phyloP scores from a whole-genome alignment of 1,140 invertebrate genomes.

The Steinernema feltiae region DNA sequence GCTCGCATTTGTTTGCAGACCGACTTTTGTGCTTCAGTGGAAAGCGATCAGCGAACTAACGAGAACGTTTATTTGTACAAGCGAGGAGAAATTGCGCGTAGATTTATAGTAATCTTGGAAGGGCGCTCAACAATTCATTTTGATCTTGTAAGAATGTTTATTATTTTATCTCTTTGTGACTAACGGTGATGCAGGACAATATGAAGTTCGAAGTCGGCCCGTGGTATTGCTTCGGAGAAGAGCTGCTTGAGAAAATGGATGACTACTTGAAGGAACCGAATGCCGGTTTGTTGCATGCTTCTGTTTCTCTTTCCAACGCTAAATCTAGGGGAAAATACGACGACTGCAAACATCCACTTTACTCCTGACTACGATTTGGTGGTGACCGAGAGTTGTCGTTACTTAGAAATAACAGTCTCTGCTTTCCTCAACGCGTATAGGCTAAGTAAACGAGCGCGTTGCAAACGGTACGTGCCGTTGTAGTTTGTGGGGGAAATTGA shows the following conservation, averaged over 20 bases:
- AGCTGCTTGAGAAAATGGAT: constrained; percentile 39
- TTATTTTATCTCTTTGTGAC: background rate
- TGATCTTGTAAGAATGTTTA: constrained; percentile 34
- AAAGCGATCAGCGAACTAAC: background rate
- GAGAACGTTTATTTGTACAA: constrained; percentile 34
- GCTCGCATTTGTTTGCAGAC: no score
- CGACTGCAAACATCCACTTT: constrained; percentile 37
- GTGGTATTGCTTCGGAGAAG: constrained; percentile 46
- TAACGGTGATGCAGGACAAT: constrained; percentile 18
- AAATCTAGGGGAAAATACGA: constrained; percentile 29
- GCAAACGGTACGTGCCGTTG: background rate
- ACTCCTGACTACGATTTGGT: constrained; percentile 45
- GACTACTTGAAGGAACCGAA: constrained; percentile 16
- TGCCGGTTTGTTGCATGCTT: constrained; percentile 5
- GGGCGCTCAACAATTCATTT: constrained; percentile 44
- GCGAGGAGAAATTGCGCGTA: constrained; percentile 32
- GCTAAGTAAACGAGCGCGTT: background rate
- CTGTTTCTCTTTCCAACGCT: no score
- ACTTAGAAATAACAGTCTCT: constrained; percentile 44
- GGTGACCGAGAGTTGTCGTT: constrained; percentile 40
- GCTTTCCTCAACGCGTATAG: constrained; percentile 17
- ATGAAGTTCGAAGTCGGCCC: constrained; percentile 51
- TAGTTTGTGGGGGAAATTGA: background rate
- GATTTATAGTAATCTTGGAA: constrained; percentile 47
- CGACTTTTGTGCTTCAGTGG: constrained; percentile 23